A percentile compares a stretch with the other conserved stretches of the same genome.
phyloP scores from a whole-genome alignment of 2,797 vertebrate genomes.

The Sebastes nivosus region DNA sequence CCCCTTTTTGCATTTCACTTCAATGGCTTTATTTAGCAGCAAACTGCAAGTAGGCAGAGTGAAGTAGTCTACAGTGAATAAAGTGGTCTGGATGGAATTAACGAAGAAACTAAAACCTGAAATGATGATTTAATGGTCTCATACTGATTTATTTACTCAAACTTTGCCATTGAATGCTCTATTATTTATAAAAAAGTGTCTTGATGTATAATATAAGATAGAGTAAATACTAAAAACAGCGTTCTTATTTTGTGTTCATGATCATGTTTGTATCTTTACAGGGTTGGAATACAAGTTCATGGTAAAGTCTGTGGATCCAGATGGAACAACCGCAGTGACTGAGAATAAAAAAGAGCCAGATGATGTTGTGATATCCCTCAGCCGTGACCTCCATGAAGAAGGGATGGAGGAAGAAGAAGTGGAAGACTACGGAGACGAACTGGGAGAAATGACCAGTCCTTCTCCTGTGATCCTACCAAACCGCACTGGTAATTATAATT shows the following conservation, averaged over 20 bases:
- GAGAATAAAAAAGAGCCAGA: background rate
- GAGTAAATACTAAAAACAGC: background rate
- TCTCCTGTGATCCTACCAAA: constrained; percentile 34
- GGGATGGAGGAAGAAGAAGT: constrained; percentile 15
- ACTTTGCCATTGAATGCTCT: background rate
- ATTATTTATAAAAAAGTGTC: background rate
- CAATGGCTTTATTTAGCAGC: too few species aligned
- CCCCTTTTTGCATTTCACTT: background rate
- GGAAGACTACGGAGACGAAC: constrained; percentile 13
- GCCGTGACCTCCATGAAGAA: constrained; percentile 9
- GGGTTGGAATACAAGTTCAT: constrained; percentile 74
- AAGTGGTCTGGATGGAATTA: background rate
- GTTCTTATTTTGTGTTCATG: background rate
- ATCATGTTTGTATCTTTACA: constrained; percentile 39
- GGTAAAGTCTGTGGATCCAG: constrained; percentile 78
- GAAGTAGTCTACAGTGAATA: too few species aligned
- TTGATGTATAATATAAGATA: background rate
- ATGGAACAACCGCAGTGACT: constrained; percentile 32
- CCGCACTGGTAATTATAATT: constrained; percentile 49
- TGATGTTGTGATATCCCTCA: constrained; percentile 1
- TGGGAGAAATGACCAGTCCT: background rate
- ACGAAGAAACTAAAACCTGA: background rate
- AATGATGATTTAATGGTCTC: background rate
- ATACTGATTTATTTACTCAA: background rate
- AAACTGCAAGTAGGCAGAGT: too few species aligned